Base-by-base conservation (phyloP, 2,797 vertebrate species). In the Enteromius afrohamiltoni region DNA sequence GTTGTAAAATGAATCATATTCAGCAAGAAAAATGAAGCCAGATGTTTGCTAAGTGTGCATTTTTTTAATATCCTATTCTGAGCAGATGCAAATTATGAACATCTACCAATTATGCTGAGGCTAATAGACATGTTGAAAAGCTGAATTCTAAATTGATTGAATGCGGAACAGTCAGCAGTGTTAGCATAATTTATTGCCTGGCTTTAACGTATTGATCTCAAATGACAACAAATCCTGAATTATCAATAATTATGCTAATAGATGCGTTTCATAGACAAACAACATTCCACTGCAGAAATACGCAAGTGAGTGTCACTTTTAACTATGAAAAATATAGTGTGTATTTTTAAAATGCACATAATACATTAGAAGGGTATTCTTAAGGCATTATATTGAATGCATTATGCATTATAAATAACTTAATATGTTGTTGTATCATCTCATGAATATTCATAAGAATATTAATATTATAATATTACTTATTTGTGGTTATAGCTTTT, bases 161-260 rank as follows among this genome's bases (percentile, higher is more conserved):
- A 84, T 75, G 17, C 60, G n/a, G 29, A 82, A 67, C 74, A 34
- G 83, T 68, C 69, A 62, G 68, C 84, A 83, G 51, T 53, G 64
- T 80, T 80, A 82, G 68, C 34, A 77, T 77, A 37, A 85, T 85
- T 73, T 85, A 86, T 85, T 78, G 62, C 68, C 71, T 69, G 34
- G 68, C 60, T 83, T 79, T 77, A 86, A 67, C 31, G 60, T 85
- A 82, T 82, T 87, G 79, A 85, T 53, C 77, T 64, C 69, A 70
- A 83, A 83, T 85, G 34, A 83, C 71, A 83, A 83, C 40, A 77
- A 73, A 71, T 78, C 49, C 68, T 75, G 77, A 83, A 17, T 53
- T 73, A 83, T 85, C 85, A 78, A 79, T 82, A 88, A 77, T 83
- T 85, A 77, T 73, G 67, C 47, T 79, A 76, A 75, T 77, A 78